phyloP scores from a whole-genome alignment of 1,140 invertebrate genomes.

The Drosophila micromelanica region DNA sequence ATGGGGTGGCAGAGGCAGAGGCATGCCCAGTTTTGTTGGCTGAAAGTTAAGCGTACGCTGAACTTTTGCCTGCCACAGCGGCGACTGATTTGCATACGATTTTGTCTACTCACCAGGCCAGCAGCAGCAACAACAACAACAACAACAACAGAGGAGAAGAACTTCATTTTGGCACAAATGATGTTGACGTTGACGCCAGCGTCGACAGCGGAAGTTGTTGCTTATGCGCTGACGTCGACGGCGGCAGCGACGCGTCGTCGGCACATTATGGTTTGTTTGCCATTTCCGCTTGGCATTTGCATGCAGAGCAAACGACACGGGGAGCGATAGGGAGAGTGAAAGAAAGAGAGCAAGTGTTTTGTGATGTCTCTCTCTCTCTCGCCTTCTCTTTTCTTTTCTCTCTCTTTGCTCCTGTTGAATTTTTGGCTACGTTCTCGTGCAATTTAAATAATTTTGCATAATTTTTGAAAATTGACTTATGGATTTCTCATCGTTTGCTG shows the following conservation, averaged over 20 bases:
- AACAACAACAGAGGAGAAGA: conserved; percentile 31
- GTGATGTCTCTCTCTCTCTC: background rate
- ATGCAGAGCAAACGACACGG: conserved; percentile 52
- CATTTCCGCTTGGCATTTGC: conserved; percentile 81
- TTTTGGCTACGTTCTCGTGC: conserved; percentile 60
- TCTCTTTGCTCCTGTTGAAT: conserved; percentile 58
- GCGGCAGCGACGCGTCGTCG: conserved; percentile 53
- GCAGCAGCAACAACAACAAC: conserved; percentile 26
- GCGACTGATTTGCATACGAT: conserved; percentile 80
- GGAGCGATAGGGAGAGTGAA: conserved; percentile 1
- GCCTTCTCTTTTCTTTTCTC: conserved; percentile 16
- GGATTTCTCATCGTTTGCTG: conserved; percentile 60
- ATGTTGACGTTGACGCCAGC: conserved; percentile 42
- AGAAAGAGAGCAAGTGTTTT: conserved; percentile 1
- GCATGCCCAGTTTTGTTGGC: conserved; percentile 42
- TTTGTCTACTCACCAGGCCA: conserved; percentile 64
- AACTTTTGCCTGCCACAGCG: conserved; percentile 73
- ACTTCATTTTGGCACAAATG: conserved; percentile 69
- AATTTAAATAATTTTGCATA: conserved; percentile 84
- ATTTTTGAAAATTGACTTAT: conserved; percentile 84
- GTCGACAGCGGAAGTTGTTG: conserved; percentile 68
- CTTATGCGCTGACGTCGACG: conserved; percentile 48
- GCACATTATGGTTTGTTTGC: conserved; percentile 83
- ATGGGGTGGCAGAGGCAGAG: conserved; percentile 28
- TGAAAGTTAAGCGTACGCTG: conserved; percentile 81